phyloP scores from a whole-genome alignment of 2,888 invertebrate species.

The Scaptomyza parva region DNA sequence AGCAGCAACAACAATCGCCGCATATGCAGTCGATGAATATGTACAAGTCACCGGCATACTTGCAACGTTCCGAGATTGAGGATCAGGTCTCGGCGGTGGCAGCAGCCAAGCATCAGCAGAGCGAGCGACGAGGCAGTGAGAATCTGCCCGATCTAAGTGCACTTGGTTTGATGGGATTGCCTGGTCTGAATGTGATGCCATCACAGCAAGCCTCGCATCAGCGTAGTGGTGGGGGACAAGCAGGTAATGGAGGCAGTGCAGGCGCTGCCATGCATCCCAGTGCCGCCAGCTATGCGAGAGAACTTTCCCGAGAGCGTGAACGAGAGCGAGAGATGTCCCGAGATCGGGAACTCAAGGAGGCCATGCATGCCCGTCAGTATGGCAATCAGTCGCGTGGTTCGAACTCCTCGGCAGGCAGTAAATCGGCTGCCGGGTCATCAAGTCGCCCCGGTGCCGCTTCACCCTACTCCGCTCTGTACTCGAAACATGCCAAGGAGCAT shows the following conservation, averaged over 20 bases:
- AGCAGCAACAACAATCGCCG: conserved; percentile 77
- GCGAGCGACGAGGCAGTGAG: conserved; percentile 72
- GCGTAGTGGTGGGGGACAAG: conserved; percentile 37
- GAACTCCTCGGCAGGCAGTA: conserved; percentile 53
- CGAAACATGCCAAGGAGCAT: conserved; percentile 78
- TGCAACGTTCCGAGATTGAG: conserved; percentile 83
- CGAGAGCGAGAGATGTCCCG: conserved; percentile 72
- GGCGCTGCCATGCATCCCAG: conserved; percentile 71
- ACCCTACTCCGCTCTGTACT: conserved; percentile 74
- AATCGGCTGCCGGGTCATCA: conserved; percentile 45
- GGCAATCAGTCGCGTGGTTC: conserved; percentile 81
- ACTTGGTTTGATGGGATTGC: conserved; percentile 81
- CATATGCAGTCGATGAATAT: conserved; percentile 82
- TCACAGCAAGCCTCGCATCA: conserved; percentile 54
- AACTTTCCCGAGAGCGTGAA: conserved; percentile 58
- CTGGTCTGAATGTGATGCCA: conserved; percentile 83
- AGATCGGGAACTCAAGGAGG: conserved; percentile 75
- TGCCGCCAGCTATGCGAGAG: conserved; percentile 74
- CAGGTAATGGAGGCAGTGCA: conserved; percentile 46
- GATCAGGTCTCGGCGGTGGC: conserved; percentile 82
- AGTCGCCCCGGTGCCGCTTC: conserved; percentile 71
- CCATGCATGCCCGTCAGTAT: conserved; percentile 80
- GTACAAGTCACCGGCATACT: conserved; percentile 83
- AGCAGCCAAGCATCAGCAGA: conserved; percentile 77
- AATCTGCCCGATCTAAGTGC: conserved; percentile 83